Base-by-base conservation (phyloP, 2,797 vertebrate genomes). In the Danio tinwini region DNA sequence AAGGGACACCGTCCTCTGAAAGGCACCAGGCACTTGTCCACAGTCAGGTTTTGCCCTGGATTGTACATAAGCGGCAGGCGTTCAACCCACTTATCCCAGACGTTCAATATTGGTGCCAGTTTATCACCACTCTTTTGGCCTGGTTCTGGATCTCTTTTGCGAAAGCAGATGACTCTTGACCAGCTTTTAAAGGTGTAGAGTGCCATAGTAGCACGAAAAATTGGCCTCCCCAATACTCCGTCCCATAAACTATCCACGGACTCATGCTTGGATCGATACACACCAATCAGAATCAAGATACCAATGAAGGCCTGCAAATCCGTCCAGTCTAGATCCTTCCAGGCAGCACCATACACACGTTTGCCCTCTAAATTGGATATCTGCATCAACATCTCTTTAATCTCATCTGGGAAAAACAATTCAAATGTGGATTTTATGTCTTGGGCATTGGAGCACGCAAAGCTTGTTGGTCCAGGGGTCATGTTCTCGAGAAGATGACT, bases 281-380 rank as follows among this genome's bases (percentile, higher is more conserved):
- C 81, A 2, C 84, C 81, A 7, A 67, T 19, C 37, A 80, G 5
- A 61, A 73, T 29, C 47, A 71, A 45, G 13, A 82, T 7, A 49
- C 81, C 70, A 7, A 83, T 10, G 56, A 59, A 83, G 21, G 78
- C 82, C 40, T 81, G 53, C 1, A 83, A 5, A 13, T 83, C 21
- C 14, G 59, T 80, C 72, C 55, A 21, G 68, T 76, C 73, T 13
- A 64, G 14, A 5, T 56, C 14, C 52, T 77, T 76, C 82, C 82
- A 83, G 40, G n/a, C 19, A 58, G 74, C 55, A 12, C 37, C 6
- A 37, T 21, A 62, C 5, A 76, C 50, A 13, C 14, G 37, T 75
- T 47, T 81, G 45, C 79, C 82, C n/a, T 85, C 84, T 52, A 81
- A 55, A 80, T 84, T 84, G 44, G 82, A 75, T 70, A 81, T 85